Conservation (phyloP, 2,888 invertebrate species). For the Pegoplata infirma region DNA sequence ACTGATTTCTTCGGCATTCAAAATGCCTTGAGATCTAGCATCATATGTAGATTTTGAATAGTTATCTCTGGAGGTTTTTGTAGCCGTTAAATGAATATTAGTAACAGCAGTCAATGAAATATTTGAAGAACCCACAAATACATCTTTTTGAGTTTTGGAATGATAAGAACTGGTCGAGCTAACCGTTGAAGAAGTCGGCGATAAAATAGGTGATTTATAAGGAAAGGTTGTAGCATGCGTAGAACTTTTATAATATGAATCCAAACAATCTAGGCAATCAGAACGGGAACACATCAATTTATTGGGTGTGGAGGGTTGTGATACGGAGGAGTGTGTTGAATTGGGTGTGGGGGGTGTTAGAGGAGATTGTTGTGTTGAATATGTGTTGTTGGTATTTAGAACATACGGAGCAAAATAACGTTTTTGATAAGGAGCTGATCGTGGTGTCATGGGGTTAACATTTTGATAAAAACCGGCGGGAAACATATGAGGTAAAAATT, state of each 20-base stretch:
- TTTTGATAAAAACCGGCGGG: conserved; percentile 67
- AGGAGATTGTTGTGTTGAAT: conserved; percentile 20
- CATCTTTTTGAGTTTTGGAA: conserved; percentile 43
- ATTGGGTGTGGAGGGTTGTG: background rate
- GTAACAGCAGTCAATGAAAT: conserved; percentile 71
- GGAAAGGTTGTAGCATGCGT: conserved; percentile 59
- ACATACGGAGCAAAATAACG: conserved; percentile 71
- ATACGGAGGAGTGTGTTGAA: background rate
- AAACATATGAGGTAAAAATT: conserved; percentile 74
- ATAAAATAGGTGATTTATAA: conserved; percentile 65
- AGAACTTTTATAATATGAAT: conserved; percentile 69
- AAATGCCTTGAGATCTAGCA: conserved; percentile 26
- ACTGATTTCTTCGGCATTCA: conserved; percentile 72
- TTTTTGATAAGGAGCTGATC: conserved; percentile 69
- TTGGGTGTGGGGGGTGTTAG: conserved; percentile 43
- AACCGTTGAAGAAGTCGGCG: conserved; percentile 68
- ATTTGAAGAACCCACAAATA: conserved; percentile 38
- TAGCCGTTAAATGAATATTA: conserved; percentile 67
- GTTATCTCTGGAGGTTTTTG: conserved; percentile 31
- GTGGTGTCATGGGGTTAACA: conserved; percentile 41
- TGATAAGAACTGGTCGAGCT: conserved; percentile 67
- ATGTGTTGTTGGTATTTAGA: conserved; percentile 58
- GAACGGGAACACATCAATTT: conserved; percentile 66
- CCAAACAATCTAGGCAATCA: conserved; percentile 71
- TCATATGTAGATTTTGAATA: conserved; percentile 8